These are phyloP conservation scores for Rosalia funebris DNA, from an alignment of 2,888 invertebrate species.

Conservation along the genomic window DNA sequence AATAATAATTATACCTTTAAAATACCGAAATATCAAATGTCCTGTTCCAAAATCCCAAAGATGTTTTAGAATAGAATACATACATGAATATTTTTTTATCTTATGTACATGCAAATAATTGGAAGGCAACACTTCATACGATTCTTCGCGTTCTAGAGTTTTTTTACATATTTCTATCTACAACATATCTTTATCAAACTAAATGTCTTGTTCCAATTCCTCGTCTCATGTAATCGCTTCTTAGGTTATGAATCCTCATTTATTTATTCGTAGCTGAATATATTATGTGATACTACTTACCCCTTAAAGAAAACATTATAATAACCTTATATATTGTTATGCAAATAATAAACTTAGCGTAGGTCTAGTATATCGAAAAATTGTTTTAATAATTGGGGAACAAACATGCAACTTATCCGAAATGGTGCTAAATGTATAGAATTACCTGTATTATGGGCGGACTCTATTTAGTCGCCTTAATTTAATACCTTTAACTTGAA, in stretches of 20 bases:
- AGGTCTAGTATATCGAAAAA: conserved; percentile 15
- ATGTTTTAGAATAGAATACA: too few relatives aligned
- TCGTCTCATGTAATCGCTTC: conserved; percentile 8
- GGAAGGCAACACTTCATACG: too few relatives aligned
- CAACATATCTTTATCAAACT: neutral
- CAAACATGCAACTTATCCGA: conserved; percentile 40
- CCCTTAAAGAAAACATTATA: conserved; percentile 23
- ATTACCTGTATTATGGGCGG: too few relatives aligned
- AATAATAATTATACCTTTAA: too few relatives aligned
- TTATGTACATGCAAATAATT: too few relatives aligned
- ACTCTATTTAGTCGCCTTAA: conserved; percentile 9
- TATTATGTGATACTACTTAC: conserved; percentile 35
- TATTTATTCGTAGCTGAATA: conserved; percentile 20
- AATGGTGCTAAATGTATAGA: conserved; percentile 43
- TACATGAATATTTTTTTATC: too few relatives aligned
- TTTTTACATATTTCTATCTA: too few relatives aligned
- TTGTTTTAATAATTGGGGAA: conserved; percentile 37
- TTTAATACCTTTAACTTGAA: neutral
- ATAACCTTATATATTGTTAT: conserved; percentile 22
- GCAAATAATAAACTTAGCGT: conserved; percentile 27
- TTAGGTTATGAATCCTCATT: conserved; percentile 15
- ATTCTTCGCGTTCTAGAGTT: too few relatives aligned
- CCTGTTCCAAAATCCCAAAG: too few relatives aligned
- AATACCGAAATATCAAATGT: too few relatives aligned
- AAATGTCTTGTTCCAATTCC: conserved; percentile 14